Conservation (phyloP, 2,113 vertebrate species). For the Gymnorhina tibicen region DNA sequence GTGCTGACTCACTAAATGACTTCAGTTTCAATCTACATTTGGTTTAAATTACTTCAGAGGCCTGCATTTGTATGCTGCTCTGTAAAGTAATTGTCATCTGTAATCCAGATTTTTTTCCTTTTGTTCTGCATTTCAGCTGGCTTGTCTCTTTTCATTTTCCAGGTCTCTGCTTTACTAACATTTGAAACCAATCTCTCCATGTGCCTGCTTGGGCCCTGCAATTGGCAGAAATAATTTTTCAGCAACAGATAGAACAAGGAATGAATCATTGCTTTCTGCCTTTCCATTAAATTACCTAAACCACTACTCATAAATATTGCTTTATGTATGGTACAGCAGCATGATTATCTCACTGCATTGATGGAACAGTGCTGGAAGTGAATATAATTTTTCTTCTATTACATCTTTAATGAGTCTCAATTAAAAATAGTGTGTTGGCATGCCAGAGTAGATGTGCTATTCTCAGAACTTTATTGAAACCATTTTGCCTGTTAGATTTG, state of each 20-base stretch:
- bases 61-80: neutral
- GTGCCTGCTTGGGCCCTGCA: neutral
- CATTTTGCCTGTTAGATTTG: neutral
- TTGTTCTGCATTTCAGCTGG: neutral
- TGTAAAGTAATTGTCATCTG: neutral
- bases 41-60: slow-evolving; percentile 32
- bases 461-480: slow-evolving; percentile 51
- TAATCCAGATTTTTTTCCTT: neutral
- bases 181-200: neutral
- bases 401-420: slow-evolving; percentile 63
- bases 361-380: slow-evolving; percentile 51
- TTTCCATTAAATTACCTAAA: slow-evolving; percentile 40
- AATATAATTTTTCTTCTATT: slow-evolving; percentile 62
- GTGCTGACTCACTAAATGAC: neutral
- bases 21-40: slow-evolving; percentile 5
- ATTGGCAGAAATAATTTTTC: neutral
- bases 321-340: slow-evolving; percentile 21
- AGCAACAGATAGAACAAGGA: neutral
- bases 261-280: slow-evolving; percentile 48
- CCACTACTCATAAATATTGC: slow-evolving; percentile 1
- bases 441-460: slow-evolving; percentile 43
- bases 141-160: neutral
- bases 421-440: slow-evolving; percentile 65
- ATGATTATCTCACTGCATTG: slow-evolving; percentile 34
- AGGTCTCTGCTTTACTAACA: neutral